Conservation (phyloP, 1,140 invertebrate genomes). For the Drosophila pandora region DNA sequence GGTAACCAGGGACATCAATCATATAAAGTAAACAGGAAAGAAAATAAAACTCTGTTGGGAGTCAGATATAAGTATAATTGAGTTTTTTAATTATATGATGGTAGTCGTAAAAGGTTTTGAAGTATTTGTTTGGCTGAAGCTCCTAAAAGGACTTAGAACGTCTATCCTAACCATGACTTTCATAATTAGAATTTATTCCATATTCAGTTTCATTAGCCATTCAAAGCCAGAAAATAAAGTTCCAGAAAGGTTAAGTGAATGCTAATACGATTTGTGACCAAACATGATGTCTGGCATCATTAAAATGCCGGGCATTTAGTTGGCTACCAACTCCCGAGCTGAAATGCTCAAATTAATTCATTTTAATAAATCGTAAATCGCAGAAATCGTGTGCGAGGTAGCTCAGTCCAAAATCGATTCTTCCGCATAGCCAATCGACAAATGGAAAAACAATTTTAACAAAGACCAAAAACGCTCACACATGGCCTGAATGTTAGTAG, state of each 20-base stretch:
- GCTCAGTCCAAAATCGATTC: slow-evolving; percentile 44
- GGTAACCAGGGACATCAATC: slow-evolving; percentile 26
- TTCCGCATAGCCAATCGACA: slow-evolving; percentile 62
- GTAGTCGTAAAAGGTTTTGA: not conserved
- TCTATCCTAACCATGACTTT: not conserved
- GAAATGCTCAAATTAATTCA: slow-evolving; percentile 79
- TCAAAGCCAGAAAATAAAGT: not conserved
- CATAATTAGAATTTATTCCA: slow-evolving; percentile 16
- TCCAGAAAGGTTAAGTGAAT: slow-evolving; percentile 61
- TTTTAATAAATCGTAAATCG: slow-evolving; percentile 75
- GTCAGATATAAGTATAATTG: not conserved
- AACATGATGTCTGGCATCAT: slow-evolving; percentile 49
- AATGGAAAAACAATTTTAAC: slow-evolving; percentile 55
- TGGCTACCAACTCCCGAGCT: slow-evolving; percentile 25
- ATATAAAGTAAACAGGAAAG: slow-evolving; percentile 21
- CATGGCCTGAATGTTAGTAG: slow-evolving; percentile 19
- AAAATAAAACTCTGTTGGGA: not conserved
- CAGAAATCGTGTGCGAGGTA: slow-evolving; percentile 46
- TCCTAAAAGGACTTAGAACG: not conserved
- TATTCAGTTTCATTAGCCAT: slow-evolving; percentile 17
- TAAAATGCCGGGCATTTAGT: slow-evolving; percentile 71
- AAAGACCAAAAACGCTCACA: slow-evolving; percentile 56
- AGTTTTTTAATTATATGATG: no score
- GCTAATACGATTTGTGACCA: slow-evolving; percentile 60
- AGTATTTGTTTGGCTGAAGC: not conserved